phyloP scores from a whole-genome alignment of 2,113 vertebrate genomes.

The Myotis brandtii region DNA sequence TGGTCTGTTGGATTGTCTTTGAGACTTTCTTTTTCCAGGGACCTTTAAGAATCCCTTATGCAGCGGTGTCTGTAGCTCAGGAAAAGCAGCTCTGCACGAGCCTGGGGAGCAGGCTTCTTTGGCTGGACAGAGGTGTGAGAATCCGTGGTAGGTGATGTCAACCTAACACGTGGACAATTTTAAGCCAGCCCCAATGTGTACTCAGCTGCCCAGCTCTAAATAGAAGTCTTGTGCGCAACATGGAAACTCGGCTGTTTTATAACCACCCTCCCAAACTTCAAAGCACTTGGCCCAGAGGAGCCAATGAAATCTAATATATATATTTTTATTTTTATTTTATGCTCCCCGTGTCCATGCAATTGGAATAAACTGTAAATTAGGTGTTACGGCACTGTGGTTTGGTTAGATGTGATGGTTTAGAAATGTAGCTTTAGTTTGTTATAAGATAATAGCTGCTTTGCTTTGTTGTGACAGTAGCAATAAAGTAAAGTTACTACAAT shows the following conservation, averaged over 20 bases:
- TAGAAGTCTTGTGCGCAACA: conserved; percentile 30
- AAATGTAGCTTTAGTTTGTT: conserved; percentile 88
- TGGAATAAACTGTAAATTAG: conserved; percentile 89
- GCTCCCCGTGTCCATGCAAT: conserved; percentile 80
- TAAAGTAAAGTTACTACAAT: conserved; percentile 87
- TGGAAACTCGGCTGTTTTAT: conserved; percentile 50
- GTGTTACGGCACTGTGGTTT: conserved; percentile 82
- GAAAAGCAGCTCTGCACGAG: neutral
- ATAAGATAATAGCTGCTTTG: conserved; percentile 88
- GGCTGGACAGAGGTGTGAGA: neutral
- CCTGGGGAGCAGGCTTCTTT: neutral
- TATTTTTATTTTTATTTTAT: conserved; percentile 80
- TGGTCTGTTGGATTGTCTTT: neutral
- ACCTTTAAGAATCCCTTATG: neutral
- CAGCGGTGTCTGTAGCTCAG: neutral
- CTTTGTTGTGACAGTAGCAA: conserved; percentile 88
- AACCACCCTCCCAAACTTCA: conserved; percentile 70
- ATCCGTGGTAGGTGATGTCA: neutral
- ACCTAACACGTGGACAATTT: neutral
- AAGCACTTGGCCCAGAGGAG: conserved; percentile 74
- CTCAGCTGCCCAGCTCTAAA: conserved; percentile 13
- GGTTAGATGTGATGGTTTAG: conserved; percentile 82
- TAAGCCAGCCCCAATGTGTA: neutral
- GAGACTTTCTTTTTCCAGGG: neutral
- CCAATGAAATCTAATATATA: conserved; percentile 75